Base-by-base conservation (phyloP, 2,113 vertebrate species). In the Vombatus ursinus region DNA sequence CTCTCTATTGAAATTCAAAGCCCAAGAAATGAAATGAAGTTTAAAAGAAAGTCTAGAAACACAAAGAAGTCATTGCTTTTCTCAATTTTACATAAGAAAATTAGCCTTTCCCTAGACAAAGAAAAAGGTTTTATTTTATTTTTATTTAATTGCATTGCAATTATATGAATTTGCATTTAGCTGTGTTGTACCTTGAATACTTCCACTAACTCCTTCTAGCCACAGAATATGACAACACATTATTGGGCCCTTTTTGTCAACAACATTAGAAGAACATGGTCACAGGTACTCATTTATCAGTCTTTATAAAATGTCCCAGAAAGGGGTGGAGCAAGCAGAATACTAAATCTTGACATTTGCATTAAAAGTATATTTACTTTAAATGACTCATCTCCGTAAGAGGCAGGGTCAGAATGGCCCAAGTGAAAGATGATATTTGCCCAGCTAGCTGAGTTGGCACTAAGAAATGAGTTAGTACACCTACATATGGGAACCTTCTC, bases 1-100 rank as follows among this genome's bases (percentile, higher is more conserved):
- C n/a, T 84, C 44, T 84, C n/a, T 7, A 91, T 92, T 95, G 92
- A 96, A 95, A 95, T 50, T 50, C 11, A 94, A 23, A 94, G 48
- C 51, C 61, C 53, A 52, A 26, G 0, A 7, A 26, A 91, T 89
- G 93, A 51, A 89, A 57, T 19, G 92, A 23, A 92, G 44, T n/a
- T 16, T 89, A 96, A 94, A 91, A 8, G 37, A 68, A 93, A 94
- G 9, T 50, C 47, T 89, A 50, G 28, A 93, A 91, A 47, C n/a
- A 92, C 54, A 90, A 8, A 48, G 49, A 16, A 77, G 91, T 90
- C 54, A 52, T 1, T 50, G 93, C 25, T 19, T 57, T 92, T 22
- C n/a, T 77, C 28, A 47, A 10, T 23, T 90, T 14, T 37, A 48
- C 47, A 93, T 31, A 93, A 93, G 49, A 84, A 94, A 68, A 48